Evolutionary conservation across 2,797 vertebrate species (phyloP), one percentile per base, ranked within the genome.

Genomic region (Catostomus latipinnis): DNA sequence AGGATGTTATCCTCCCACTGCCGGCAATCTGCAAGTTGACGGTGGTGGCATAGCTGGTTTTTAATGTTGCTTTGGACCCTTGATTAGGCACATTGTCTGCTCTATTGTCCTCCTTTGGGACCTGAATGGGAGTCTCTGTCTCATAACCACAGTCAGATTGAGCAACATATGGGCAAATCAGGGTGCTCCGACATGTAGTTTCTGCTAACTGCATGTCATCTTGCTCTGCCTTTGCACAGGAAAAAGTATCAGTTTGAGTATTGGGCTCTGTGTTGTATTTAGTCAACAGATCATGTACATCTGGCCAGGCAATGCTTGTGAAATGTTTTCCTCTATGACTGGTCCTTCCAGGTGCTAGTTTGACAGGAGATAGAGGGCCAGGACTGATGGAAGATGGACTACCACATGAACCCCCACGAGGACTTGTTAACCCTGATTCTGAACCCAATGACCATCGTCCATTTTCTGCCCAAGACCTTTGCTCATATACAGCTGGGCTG

Each of bases 21-120:
- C 96, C 95, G 0, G 95, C 95, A 0, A 98, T 96, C 53, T 96
- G 96, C 58, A 98, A 94, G 86, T 95, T 98, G 13, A 98, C 95
- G 0, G 96, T 96, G 83, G 96, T 98, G 78, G 96, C 96, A 2
- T 98, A 97, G 80, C 96, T 97, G 77, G 95, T 87, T 69, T 87
- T 87, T 63, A 87, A 75, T 56, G 62, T 45, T 61, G 70, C 45
- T 78, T 83, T 85, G 63, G 58, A 81, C 81, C 7, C 83, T 76
- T 62, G 72, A 11, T 46, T 49, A 76, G 16, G 69, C 60, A 70
- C 67, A 5, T 16, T 52, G 7, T 82, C 80, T 66, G 70, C 84
- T 76, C 12, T 53, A 54, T 84, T 83, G 9, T 9, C 63, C 12
- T 70, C 69, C 10, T 16, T 67, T 60, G 68, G 43, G 69, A 10